phyloP scores from a whole-genome alignment of 2,797 vertebrate genomes.

The Loriculus beryllinus region DNA sequence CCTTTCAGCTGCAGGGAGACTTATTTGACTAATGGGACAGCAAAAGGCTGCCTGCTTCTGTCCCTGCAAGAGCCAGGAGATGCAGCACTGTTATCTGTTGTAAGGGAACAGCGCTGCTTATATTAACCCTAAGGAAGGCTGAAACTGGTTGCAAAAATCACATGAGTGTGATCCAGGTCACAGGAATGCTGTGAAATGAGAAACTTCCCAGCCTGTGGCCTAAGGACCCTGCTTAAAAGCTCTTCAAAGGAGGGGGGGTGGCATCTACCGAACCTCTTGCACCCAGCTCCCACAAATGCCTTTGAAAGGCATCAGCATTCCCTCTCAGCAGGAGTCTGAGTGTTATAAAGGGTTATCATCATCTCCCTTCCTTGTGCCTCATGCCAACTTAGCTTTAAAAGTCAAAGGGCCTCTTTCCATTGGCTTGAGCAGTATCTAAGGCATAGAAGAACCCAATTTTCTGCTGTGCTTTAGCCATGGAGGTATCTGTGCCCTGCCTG shows the following conservation, averaged over 20 bases:
- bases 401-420: neutral
- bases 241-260: neutral
- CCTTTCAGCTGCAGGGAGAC: neutral
- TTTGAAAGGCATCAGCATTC: neutral
- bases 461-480: neutral
- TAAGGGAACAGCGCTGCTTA: neutral
- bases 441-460: fast-evolving
- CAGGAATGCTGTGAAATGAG: neutral
- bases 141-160: neutral
- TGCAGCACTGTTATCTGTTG: neutral
- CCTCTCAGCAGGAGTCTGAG: neutral
- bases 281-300: neutral
- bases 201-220: neutral
- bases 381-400: neutral
- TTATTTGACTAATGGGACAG: neutral
- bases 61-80: neutral
- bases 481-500: neutral
- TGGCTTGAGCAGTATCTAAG: neutral
- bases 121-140: neutral
- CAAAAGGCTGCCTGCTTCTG: neutral
- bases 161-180: fast-evolving
- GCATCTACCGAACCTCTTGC: neutral
- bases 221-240: neutral
- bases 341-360: neutral
- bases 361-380: neutral